Evolutionary conservation across 2,888 invertebrate genomes (phyloP).

Genomic region (Apantesis nais): DNA sequence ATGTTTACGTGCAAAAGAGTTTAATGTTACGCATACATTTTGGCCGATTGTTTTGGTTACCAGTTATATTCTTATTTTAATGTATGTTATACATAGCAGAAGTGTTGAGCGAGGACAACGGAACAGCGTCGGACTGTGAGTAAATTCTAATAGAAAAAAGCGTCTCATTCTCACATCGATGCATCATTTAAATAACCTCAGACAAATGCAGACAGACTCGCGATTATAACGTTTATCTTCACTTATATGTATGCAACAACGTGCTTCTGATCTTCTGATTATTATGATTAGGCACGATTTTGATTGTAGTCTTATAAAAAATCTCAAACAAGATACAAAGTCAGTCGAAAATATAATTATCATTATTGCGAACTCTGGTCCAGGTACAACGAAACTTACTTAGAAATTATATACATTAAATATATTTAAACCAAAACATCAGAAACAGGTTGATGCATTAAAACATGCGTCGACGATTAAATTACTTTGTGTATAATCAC

Average conservation of each 20-base stretch:
- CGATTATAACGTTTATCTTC: conserved; percentile 55
- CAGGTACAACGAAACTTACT: conserved; percentile 36
- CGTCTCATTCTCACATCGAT: conserved; percentile 75
- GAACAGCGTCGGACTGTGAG: conserved; percentile 60
- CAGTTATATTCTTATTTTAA: conserved; percentile 23
- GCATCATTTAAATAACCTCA: conserved; percentile 63
- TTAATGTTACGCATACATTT: conserved; percentile 23
- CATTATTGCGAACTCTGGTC: conserved; percentile 15
- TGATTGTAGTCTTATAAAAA: conserved; percentile 13
- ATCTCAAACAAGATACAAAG: conserved; percentile 9
- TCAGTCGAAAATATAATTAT: conserved; percentile 10
- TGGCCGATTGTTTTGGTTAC: conserved; percentile 29
- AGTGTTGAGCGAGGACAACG: conserved; percentile 53
- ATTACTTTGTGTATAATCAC: conserved; percentile 28
- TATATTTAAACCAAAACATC: conserved; percentile 43
- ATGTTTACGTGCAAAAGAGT: conserved; percentile 20
- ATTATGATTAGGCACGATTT: conserved; percentile 39
- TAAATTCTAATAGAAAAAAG: conserved; percentile 74
- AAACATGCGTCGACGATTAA: conserved; percentile 43
- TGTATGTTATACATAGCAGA: conserved; percentile 38
- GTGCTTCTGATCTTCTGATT: conserved; percentile 61
- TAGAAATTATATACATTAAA: conserved; percentile 40
- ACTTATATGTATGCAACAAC: conserved; percentile 53
- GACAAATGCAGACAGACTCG: conserved; percentile 62
- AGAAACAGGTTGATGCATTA: conserved; percentile 63